These are phyloP conservation scores for Galeopsomyia nigrocyanea DNA, from an alignment of 2,888 invertebrate species.

Conservation along the genomic window DNA sequence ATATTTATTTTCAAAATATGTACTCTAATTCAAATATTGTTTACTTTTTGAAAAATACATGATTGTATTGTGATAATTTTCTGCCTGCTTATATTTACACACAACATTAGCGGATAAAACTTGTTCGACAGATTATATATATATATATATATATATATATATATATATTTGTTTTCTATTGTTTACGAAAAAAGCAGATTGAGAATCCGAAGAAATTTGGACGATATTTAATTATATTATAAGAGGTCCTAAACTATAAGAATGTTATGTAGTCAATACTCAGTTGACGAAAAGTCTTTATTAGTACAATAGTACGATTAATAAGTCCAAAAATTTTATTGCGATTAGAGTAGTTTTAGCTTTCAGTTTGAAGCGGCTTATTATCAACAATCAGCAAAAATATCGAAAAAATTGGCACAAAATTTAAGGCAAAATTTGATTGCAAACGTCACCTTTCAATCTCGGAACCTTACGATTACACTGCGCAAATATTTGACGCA, in stretches of 20 bases:
- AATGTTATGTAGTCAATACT: slow-evolving; percentile 5
- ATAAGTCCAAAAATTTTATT: slow-evolving; percentile 1
- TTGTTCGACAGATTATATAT: slow-evolving; percentile 32
- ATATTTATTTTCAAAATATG: slow-evolving; percentile 12
- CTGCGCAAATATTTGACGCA: slow-evolving; percentile 13
- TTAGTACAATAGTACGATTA: slow-evolving; percentile 27
- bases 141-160: no score
- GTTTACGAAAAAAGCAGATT: slow-evolving; percentile 14
- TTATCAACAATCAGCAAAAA: slow-evolving; percentile 24
- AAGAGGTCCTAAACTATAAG: slow-evolving; percentile 7
- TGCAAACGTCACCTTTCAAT: slow-evolving; percentile 20
- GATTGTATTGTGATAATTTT: slow-evolving; percentile 16
- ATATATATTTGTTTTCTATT: slow-evolving; percentile 29
- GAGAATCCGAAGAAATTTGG: slow-evolving; percentile 12
- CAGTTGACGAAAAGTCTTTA: slow-evolving; percentile 1
- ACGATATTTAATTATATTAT: slow-evolving; percentile 1
- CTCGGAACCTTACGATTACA: slow-evolving; percentile 19
- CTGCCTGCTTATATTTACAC: slow-evolving; percentile 31
- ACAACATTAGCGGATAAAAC: slow-evolving; percentile 36
- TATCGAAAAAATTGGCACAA: slow-evolving; percentile 42
- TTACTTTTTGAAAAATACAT: slow-evolving; percentile 43
- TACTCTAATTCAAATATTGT: neutral
- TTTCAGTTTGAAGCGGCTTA: slow-evolving; percentile 9
- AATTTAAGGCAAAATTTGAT: slow-evolving; percentile 35
- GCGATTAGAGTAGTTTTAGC: neutral